phyloP scores from a whole-genome alignment of 2,888 invertebrate species.

The Steinernema carpocapsae region DNA sequence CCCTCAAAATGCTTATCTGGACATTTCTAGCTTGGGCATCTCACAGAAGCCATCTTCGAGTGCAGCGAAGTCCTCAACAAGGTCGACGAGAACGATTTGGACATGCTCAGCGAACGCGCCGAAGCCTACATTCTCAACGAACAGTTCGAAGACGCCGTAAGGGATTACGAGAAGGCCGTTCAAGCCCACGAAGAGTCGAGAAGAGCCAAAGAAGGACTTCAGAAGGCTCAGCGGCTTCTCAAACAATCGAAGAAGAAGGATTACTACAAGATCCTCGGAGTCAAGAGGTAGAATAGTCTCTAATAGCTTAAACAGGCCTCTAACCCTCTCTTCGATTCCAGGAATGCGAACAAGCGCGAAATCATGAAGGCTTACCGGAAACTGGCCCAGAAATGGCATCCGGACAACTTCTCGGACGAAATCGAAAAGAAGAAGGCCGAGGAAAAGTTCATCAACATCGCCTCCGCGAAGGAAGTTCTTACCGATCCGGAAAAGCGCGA shows the following conservation, averaged over 20 bases:
- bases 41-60: slow-evolving; percentile 77
- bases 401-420: slow-evolving; percentile 85
- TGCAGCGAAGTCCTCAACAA: slow-evolving; percentile 83
- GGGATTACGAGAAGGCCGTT: slow-evolving; percentile 83
- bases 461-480: slow-evolving; percentile 94
- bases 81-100: slow-evolving; percentile 76
- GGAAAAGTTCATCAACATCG: slow-evolving; percentile 96
- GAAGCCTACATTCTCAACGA: slow-evolving; percentile 88
- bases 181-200: slow-evolving; percentile 81
- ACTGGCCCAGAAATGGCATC: slow-evolving; percentile 97
- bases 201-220: slow-evolving; percentile 86
- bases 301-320: too few species aligned
- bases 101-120: slow-evolving; percentile 85
- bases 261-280: slow-evolving; percentile 94
- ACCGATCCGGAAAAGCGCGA: slow-evolving; percentile 85
- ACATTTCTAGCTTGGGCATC: slow-evolving; percentile 73
- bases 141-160: slow-evolving; percentile 89
- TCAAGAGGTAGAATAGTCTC: slow-evolving; percentile 77
- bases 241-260: slow-evolving; percentile 90
- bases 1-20: not conserved
- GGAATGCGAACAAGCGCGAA: slow-evolving; percentile 86
- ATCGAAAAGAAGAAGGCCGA: slow-evolving; percentile 89
- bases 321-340: slow-evolving; percentile 46
- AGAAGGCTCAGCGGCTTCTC: slow-evolving; percentile 86
- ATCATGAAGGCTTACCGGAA: slow-evolving; percentile 94